Base-by-base conservation (phyloP, 2,888 invertebrate species). In the Rotaria macrura region DNA sequence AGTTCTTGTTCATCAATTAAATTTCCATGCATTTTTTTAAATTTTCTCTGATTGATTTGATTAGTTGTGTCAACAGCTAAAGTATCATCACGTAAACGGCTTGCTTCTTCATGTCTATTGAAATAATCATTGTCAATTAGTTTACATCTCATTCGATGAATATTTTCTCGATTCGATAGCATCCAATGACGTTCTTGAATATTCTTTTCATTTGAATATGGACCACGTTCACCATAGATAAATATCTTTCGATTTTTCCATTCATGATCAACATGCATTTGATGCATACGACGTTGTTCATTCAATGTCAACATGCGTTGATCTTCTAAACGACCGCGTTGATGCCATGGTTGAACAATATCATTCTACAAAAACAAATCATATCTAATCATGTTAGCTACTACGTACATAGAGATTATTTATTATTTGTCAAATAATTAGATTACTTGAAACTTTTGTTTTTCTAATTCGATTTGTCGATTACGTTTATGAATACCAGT, bases 91-190 rank as follows among this genome's bases (percentile, higher is more conserved):
- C 93, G 89, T 65, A 93, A 89, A 87, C 92, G 91, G 87, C 93
- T 93, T 17, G 93, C 93, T 87, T 93, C 93, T 40, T 91, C 91
- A 88, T 93, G 93, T 25, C 90, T 90, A 87, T 93, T 92, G 88
- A 93, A 93, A 89, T 92, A 92, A 83, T 92, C 89, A 88, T 93
- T 93, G 0, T 92, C 93, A 47, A 91, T 89, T 86, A 93, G 89
- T 88, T 93, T 93, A 20, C 93, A 91, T 40, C 93, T 91, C 93
- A 93, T 93, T 72, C 93, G 90, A 0, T 92, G 92, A 83, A 92
- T 92, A 89, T 93, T 93, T 89, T 93, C 93, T 87, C 93, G 93
- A 74, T 92, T 92, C 0, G 93, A 93, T 54, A 93, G 89, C 87
- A 92, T 93, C 93, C 93, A 93, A 88, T 92, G 92, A 2, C 88